Conservation (phyloP, 2,113 vertebrate genomes). For the Todiramphus saurophagus region DNA sequence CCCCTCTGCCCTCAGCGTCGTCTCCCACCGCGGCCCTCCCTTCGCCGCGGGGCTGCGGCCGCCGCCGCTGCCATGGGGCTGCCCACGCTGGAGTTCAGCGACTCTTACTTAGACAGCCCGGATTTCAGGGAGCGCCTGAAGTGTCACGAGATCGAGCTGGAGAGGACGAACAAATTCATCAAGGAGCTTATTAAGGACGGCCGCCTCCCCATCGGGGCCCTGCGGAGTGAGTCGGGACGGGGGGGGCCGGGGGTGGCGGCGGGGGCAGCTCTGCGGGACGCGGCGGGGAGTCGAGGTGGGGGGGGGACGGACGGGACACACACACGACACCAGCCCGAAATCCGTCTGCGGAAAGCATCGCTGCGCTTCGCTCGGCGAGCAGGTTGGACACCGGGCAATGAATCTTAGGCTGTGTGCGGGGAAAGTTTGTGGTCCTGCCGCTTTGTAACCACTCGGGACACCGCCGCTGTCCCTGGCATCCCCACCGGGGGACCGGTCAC, state of each 20-base stretch:
- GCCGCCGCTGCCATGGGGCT: constrained; percentile 84
- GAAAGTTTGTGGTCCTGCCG: neutral
- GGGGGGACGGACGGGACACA: neutral
- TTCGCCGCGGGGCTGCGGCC: neutral
- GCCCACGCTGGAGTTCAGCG: constrained; percentile 96
- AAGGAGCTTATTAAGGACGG: constrained; percentile 97
- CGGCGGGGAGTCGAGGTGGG: neutral
- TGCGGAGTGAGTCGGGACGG: constrained; percentile 85
- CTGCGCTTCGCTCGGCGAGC: neutral
- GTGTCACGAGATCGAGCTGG: constrained; percentile 95
- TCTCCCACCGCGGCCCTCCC: neutral
- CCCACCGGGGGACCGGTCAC: neutral
- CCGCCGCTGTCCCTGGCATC: neutral
- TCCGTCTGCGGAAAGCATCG: neutral
- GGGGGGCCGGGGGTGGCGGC: neutral
- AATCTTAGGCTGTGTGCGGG: neutral
- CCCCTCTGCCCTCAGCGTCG: neutral
- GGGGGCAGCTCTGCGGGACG: neutral
- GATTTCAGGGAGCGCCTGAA: constrained; percentile 95
- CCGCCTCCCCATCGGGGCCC: constrained; percentile 89
- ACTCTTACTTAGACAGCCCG: constrained; percentile 95
- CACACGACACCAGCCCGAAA: too few relatives aligned
- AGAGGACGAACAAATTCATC: constrained; percentile 96
- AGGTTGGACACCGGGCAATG: neutral
- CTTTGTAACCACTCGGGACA: neutral